These are phyloP conservation scores for Danionella cerebrum DNA, from an alignment of 2,113 vertebrate species.

Conservation along the genomic window DNA sequence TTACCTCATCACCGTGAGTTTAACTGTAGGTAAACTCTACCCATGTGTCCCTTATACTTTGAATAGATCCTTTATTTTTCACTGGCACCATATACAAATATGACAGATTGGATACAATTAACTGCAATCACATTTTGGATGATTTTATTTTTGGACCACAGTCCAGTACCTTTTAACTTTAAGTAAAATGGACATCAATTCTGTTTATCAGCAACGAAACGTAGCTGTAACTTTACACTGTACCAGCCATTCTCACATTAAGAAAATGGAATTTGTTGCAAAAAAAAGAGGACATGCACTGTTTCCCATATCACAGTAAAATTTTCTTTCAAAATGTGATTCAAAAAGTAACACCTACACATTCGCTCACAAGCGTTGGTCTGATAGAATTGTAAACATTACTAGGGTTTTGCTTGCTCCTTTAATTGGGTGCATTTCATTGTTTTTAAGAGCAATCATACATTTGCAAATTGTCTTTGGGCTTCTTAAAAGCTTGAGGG, in stretches of 20 bases:
- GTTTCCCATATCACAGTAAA: conserved; percentile 65
- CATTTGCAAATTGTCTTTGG: conserved; percentile 64
- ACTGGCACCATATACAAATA: conserved; percentile 70
- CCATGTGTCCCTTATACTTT: conserved; percentile 50
- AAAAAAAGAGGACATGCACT: conserved; percentile 70
- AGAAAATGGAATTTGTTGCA: conserved; percentile 56
- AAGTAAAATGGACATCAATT: conserved; percentile 59
- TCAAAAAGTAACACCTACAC: conserved; percentile 69
- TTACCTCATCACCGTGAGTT: conserved; percentile 24
- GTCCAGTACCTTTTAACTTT: conserved; percentile 59
- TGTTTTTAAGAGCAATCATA: conserved; percentile 52
- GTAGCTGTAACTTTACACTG: conserved; percentile 65
- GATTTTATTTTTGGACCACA: conserved; percentile 32
- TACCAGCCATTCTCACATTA: conserved; percentile 70
- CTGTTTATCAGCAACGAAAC: conserved; percentile 56
- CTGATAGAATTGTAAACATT: conserved; percentile 73
- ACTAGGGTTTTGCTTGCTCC: conserved; percentile 55
- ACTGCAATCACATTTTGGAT: conserved; percentile 58
- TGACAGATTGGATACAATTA: conserved; percentile 67
- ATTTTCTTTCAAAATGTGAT: conserved; percentile 62
- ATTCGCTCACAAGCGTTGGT: conserved; percentile 74
- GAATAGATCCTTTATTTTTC: conserved; percentile 67
- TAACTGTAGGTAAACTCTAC: conserved; percentile 41
- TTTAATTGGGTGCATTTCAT: conserved; percentile 40
- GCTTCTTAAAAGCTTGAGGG: conserved; percentile 59